These are phyloP conservation scores for Lasioglossum zephyrum DNA, from an alignment of 2,888 invertebrate genomes.

Conservation along the genomic window DNA sequence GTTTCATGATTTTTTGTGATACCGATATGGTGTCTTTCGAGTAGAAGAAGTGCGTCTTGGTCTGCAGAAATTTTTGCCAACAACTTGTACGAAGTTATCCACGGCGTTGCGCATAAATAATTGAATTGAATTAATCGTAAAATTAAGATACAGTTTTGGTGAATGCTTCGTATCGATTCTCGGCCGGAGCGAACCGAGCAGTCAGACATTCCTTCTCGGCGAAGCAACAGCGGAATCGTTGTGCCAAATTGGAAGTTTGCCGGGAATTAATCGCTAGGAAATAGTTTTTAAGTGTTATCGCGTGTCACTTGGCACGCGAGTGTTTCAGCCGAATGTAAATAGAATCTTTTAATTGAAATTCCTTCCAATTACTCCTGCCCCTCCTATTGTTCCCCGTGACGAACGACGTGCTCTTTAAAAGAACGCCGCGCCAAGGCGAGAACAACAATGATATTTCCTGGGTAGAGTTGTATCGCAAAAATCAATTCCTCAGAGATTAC, in stretches of 20 bases:
- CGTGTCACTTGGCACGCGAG: conserved; percentile 18
- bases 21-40: not conserved
- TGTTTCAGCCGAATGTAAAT: conserved; percentile 3
- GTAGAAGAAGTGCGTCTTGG: not conserved
- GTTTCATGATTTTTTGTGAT: not conserved
- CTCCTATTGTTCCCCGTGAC: not conserved
- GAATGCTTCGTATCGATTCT: not conserved
- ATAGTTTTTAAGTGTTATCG: conserved; percentile 28
- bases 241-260: conserved; percentile 28
- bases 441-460: not conserved
- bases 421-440: not conserved
- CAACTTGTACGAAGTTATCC: not conserved
- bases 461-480: not conserved
- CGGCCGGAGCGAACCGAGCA: conserved; percentile 6
- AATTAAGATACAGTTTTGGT: not conserved
- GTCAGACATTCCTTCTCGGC: conserved; percentile 10
- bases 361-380: not conserved
- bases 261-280: conserved; percentile 33
- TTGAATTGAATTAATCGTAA: not conserved
- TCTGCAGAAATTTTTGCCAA: not conserved
- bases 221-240: conserved; percentile 2
- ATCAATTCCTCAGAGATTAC: not conserved
- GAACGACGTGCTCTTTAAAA: not conserved
- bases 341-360: conserved; percentile 18
- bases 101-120: not conserved